Base-by-base conservation (phyloP, 2,888 invertebrate genomes). In the Yponomeuta sedellus region DNA sequence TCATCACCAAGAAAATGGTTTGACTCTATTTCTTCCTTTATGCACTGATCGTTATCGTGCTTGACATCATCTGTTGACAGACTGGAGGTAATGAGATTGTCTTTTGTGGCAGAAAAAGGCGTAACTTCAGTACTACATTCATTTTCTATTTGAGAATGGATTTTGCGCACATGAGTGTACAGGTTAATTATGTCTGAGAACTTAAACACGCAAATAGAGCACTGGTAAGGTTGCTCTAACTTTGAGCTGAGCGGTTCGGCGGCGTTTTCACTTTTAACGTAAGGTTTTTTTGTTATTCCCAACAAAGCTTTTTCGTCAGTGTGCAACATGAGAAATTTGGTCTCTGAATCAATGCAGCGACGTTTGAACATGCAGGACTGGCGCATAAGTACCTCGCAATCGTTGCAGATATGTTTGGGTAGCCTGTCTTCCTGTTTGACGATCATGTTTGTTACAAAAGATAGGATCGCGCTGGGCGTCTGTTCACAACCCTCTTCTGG, bases 381-480 rank as follows among this genome's bases (percentile, higher is more conserved):
- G 39, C 72, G 73, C 74, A 90, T 72, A 22, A 78, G 73, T 34
- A 70, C 58, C 67, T 81, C 81, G 69, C 90, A 91, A 34, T 82
- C 81, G 64, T 69, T 69, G 72, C 90, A 91, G 66, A 91, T 78
- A 69, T 86, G 85, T 73, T 85, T 83, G 0, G 90, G 87, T 59
- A 84, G 74, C 66, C 68, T 74, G 71, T 85, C 81, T 44, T 76
- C 78, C 16, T 71, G 69, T 71, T 74, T 76, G 70, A 86, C 73
- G 69, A 79, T 75, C 67, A 82, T 75, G 77, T 84, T 81, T 22
- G 79, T 75, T 25, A 84, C 74, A 72, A 79, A 83, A 67, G 75
- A 73, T 19, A 88, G 73, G 11, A 85, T 71, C 68, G 87, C 83
- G 8, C 73, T 69, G 20, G 88, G 70, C 40, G 44, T 52, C 12